Conservation (phyloP, 2,797 vertebrate species). For the Pangasius sanitwongsei region DNA sequence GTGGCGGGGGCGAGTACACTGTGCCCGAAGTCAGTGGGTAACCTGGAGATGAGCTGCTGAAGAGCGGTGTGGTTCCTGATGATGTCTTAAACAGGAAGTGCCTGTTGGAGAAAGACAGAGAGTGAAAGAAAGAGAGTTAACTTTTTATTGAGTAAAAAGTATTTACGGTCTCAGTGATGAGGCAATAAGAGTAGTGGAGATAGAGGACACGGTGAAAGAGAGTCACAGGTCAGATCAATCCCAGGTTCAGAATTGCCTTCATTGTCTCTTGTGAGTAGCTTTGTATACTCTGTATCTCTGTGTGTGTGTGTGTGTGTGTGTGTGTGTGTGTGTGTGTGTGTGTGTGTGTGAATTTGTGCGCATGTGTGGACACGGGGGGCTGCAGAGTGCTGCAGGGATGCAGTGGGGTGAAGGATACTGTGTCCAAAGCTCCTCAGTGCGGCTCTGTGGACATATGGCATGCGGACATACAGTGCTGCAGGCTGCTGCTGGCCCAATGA, state of each 20-base stretch:
- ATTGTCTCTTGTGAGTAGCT: conserved; percentile 30
- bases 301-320: conserved; percentile 2
- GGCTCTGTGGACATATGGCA: conserved; percentile 59
- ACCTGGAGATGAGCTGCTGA: conserved; percentile 96
- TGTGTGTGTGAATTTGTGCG: background rate
- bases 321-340: conserved; percentile 8
- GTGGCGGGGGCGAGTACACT: conserved; percentile 95
- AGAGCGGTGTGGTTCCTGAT: conserved; percentile 95
- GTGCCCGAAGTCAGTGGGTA: conserved; percentile 97
- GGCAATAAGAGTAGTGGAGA: conserved; percentile 16
- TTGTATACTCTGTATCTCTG: background rate
- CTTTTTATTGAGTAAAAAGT: conserved; percentile 7
- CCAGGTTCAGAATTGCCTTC: conserved; percentile 18
- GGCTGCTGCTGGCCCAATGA: conserved; percentile 47
- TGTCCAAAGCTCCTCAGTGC: conserved; percentile 51
- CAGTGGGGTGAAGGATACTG: conserved; percentile 55
- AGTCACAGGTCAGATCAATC: conserved; percentile 47
- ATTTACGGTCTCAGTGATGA: conserved; percentile 13
- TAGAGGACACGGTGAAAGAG: conserved; percentile 32
- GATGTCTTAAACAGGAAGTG: conserved; percentile 99
- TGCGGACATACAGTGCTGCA: conserved; percentile 45
- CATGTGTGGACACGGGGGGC: background rate
- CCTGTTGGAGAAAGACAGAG: conserved; percentile 69
- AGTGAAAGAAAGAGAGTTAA: conserved; percentile 27
- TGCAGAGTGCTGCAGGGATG: conserved; percentile 30